A percentile compares a stretch with the other conserved stretches of the same genome.
phyloP scores from a whole-genome alignment of 2,797 vertebrate species.

The Malacoraja senta region DNA sequence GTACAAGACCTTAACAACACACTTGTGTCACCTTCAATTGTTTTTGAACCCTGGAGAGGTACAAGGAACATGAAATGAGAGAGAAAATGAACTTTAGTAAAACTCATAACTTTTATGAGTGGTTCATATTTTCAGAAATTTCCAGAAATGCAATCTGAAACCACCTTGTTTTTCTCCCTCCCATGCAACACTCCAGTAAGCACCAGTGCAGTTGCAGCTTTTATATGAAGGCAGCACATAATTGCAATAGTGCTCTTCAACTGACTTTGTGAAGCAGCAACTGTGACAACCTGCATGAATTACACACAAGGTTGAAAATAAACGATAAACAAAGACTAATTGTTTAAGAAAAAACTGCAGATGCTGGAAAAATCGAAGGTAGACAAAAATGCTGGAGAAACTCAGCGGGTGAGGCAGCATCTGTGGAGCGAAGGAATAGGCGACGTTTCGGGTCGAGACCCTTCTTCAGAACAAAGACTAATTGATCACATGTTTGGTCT shows the following conservation, averaged over 20 bases:
- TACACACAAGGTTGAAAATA: neutral
- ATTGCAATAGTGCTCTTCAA: neutral
- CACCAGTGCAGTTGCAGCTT: neutral
- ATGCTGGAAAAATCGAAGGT: too few species aligned
- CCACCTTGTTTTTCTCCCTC: neutral
- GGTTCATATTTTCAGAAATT: neutral
- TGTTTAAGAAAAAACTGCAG: too few species aligned
- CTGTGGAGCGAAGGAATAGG: too few species aligned
- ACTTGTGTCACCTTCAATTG: neutral
- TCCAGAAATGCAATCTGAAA: neutral
- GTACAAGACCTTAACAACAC: too few species aligned
- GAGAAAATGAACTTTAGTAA: neutral
- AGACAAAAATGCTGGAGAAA: too few species aligned
- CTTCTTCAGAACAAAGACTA: neutral
- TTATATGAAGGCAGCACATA: neutral
- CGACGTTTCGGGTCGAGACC: too few species aligned
- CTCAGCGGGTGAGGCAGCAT: too few species aligned
- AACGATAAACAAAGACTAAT: neutral
- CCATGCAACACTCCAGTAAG: neutral
- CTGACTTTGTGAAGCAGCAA: neutral
- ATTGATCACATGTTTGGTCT: neutral
- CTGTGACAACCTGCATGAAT: neutral
- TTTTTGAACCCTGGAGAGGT: neutral
- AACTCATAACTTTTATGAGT: neutral
- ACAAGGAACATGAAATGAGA: neutral